Evolutionary conservation across 2,888 invertebrate species (phyloP).

Genomic region (Volucella bombylans): DNA sequence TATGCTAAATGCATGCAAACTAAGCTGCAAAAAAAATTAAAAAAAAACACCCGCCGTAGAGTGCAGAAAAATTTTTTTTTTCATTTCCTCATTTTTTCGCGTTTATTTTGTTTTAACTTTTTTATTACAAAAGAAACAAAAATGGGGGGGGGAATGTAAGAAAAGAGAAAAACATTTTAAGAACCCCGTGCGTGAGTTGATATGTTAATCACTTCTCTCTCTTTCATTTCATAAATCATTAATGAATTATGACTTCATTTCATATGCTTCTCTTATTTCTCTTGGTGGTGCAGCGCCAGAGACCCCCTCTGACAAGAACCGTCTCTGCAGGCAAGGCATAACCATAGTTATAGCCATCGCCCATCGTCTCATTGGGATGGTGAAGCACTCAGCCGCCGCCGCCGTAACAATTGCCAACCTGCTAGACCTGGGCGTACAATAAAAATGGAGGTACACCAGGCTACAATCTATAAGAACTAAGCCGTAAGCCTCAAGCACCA

Average conservation of each 20-base stretch:
- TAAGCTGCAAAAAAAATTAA: conserved; percentile 36
- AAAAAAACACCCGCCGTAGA: conserved; percentile 50
- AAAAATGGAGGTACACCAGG: conserved; percentile 44
- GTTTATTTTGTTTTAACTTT: conserved; percentile 26
- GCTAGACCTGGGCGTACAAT: conserved; percentile 29
- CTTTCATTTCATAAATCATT: conserved; percentile 78
- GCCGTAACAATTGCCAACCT: conserved; percentile 24
- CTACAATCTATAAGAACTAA: too few species aligned
- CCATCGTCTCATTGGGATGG: conserved; percentile 19
- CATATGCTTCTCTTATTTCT: conserved; percentile 68
- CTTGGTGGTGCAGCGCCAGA: conserved; percentile 9
- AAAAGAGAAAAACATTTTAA: conserved; percentile 51
- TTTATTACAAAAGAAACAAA: conserved; percentile 43
- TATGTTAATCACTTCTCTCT: conserved; percentile 71
- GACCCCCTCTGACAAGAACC: conserved; percentile 22
- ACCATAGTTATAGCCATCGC: too few species aligned
- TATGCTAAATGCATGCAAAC: conserved; percentile 69
- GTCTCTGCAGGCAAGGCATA: neutral
- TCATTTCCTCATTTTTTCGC: neutral
- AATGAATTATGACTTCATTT: conserved; percentile 78
- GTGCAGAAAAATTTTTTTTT: conserved; percentile 39
- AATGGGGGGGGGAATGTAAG: conserved; percentile 10
- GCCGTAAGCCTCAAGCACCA: too few species aligned
- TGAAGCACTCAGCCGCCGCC: conserved; percentile 10
- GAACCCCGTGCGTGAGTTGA: conserved; percentile 71